phyloP scores from a whole-genome alignment of 2,797 vertebrate species.

The Smutsia gigantea region DNA sequence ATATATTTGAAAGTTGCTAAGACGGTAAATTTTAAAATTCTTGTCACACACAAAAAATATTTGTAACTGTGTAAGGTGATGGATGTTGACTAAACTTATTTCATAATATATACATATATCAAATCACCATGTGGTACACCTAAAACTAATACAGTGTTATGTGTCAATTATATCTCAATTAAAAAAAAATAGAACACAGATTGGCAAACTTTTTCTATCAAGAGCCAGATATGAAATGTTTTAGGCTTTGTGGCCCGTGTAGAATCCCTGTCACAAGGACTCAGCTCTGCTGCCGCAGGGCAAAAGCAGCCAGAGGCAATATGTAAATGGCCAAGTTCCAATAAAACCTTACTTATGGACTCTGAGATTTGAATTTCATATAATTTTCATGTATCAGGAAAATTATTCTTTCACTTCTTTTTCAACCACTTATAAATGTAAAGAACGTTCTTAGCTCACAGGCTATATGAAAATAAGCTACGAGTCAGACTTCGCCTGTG shows the following conservation, averaged over 20 bases:
- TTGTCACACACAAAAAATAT: background rate
- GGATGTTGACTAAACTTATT: background rate
- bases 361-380: conserved; percentile 36
- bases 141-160: background rate
- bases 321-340: background rate
- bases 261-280: background rate
- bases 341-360: conserved; percentile 5
- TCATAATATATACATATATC: too few relatives aligned
- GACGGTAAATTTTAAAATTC: background rate
- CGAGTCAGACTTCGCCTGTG: background rate
- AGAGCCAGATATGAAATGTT: conserved; percentile 20
- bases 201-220: background rate
- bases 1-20: background rate
- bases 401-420: background rate
- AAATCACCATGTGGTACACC: background rate
- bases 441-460: background rate
- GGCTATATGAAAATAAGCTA: background rate
- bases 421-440: background rate
- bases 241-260: background rate
- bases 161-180: background rate
- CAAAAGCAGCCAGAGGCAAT: conserved; percentile 1
- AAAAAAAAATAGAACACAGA: background rate
- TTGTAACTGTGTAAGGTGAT: background rate
- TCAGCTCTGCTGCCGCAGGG: background rate
- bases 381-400: conserved; percentile 29